Percentiles rank a stretch among this genome's conserved stretches.
These are phyloP conservation scores for Trichopoda pennipes DNA, from an alignment of 2,888 invertebrate species.

Conservation along the genomic window DNA sequence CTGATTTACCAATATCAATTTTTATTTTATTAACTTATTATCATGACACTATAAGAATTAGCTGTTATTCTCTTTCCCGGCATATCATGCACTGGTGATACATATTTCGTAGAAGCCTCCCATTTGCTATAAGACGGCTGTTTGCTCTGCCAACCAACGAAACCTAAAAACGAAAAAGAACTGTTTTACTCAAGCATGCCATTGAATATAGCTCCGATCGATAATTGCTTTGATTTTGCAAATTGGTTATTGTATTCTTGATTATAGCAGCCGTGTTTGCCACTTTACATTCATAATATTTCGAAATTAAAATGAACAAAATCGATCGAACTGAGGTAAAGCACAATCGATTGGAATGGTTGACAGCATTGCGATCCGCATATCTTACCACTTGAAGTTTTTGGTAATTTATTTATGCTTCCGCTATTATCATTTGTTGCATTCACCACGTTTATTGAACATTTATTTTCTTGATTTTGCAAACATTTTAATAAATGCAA, in stretches of 20 bases:
- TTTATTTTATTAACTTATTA: constrained; percentile 75
- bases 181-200: no score
- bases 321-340: no score
- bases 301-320: no score
- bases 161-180: constrained; percentile 70
- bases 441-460: constrained; percentile 51
- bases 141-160: constrained; percentile 74
- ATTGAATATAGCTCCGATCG: no score
- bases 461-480: constrained; percentile 75
- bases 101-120: constrained; percentile 78
- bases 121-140: constrained; percentile 72
- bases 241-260: no score
- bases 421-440: constrained; percentile 14
- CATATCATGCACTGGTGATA: constrained; percentile 78
- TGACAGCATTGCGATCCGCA: no score
- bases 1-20: no score
- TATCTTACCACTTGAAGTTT: constrained; percentile 77
- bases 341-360: no score
- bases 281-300: no score
- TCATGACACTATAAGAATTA: constrained; percentile 76
- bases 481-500: constrained; percentile 78
- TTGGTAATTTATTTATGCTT: constrained; percentile 70
- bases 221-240: no score
- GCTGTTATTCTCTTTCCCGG: constrained; percentile 76
- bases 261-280: no score